Evolutionary conservation across 2,888 invertebrate genomes (phyloP).

Genomic region (Prosapia bicincta): DNA sequence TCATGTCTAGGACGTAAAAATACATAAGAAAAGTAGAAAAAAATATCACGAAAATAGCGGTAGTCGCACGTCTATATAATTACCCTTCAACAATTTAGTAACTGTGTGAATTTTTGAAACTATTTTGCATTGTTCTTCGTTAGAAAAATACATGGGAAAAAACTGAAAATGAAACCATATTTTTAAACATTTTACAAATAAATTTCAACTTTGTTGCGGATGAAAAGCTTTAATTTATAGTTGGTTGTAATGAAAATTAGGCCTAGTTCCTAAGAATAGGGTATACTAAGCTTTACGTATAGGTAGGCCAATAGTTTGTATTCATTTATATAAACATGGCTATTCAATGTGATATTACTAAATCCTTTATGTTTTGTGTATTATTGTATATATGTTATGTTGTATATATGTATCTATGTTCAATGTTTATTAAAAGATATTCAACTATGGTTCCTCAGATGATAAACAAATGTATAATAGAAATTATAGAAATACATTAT

Average conservation of each 20-base stretch:
- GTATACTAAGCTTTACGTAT: background rate
- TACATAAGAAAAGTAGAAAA: no score
- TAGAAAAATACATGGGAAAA: background rate
- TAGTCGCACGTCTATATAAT: no score
- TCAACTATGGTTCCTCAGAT: background rate
- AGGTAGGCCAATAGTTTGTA: background rate
- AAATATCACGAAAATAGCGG: no score
- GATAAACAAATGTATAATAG: background rate
- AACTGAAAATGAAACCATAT: background rate
- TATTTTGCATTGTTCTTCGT: no score
- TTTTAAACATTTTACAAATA: background rate
- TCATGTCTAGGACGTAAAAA: no score
- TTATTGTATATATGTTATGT: background rate
- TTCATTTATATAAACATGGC: background rate
- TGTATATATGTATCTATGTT: constrained; percentile 1
- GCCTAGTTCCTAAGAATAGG: background rate
- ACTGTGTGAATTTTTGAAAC: no score
- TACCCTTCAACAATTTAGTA: no score
- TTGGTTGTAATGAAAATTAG: background rate
- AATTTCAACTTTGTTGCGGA: background rate
- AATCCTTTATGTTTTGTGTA: background rate
- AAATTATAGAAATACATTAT: background rate
- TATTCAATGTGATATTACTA: background rate
- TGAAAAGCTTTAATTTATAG: background rate
- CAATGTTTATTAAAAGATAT: background rate